Percentiles rank a stretch among this genome's conserved stretches.
phyloP scores from a whole-genome alignment of 2,797 vertebrate species.

The Fringilla coelebs region DNA sequence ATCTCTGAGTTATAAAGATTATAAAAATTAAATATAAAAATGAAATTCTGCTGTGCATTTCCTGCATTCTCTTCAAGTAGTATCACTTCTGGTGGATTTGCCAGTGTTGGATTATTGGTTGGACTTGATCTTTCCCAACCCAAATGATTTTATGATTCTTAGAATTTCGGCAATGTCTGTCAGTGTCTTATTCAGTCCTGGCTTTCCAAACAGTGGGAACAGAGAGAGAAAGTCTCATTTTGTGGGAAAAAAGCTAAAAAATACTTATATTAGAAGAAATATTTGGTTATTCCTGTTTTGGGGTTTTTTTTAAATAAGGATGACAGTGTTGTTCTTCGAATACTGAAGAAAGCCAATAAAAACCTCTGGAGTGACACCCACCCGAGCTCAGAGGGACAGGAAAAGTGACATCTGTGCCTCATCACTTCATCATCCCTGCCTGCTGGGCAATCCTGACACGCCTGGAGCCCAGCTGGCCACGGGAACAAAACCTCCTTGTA shows the following conservation, averaged over 20 bases:
- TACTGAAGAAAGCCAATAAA: not conserved
- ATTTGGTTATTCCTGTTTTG: not conserved
- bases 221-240: not conserved
- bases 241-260: not conserved
- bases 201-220: not conserved
- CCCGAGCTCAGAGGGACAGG: not conserved
- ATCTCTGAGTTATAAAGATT: too few relatives aligned
- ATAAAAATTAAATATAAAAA: not conserved
- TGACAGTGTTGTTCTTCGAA: not conserved
- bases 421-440: not conserved
- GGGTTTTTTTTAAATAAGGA: not conserved
- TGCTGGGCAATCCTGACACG: not conserved
- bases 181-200: not conserved
- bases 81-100: not conserved
- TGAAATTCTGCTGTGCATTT: not conserved
- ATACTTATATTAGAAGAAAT: not conserved
- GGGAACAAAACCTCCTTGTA: constrained; percentile 9
- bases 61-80: not conserved
- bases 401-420: not conserved
- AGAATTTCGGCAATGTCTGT: not conserved
- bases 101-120: not conserved
- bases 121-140: not conserved
- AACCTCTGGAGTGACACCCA: not conserved
- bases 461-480: not conserved
- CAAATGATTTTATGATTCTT: not conserved